A percentile compares a stretch with the other conserved stretches of the same genome.
Evolutionary conservation across 2,888 invertebrate genomes (phyloP).

Genomic region (Axea sp.): DNA sequence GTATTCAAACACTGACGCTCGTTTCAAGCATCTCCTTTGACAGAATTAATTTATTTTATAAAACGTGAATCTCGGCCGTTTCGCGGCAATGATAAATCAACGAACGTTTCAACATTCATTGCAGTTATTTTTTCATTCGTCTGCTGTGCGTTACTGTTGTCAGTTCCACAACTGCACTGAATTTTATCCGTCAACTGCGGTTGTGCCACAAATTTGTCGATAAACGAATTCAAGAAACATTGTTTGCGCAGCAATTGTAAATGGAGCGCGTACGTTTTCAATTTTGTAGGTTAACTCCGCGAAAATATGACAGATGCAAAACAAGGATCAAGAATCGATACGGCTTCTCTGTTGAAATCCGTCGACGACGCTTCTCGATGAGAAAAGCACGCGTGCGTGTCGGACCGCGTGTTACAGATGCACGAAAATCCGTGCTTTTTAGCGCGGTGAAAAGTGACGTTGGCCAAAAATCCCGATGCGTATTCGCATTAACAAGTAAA

Average conservation of each 20-base stretch:
- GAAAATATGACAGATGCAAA: constrained; percentile 12
- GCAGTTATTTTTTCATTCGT: too few relatives aligned
- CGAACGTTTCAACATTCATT: too few relatives aligned
- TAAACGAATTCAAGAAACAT: constrained; percentile 34
- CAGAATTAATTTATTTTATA: too few relatives aligned
- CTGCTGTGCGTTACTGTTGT: too few relatives aligned
- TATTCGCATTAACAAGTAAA: constrained; percentile 3
- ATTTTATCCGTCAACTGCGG: too few relatives aligned
- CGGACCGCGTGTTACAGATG: constrained; percentile 63
- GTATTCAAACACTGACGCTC: too few relatives aligned
- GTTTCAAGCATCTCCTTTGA: too few relatives aligned
- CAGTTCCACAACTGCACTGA: too few relatives aligned
- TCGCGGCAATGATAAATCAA: too few relatives aligned
- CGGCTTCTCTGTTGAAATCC: neutral
- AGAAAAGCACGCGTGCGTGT: constrained; percentile 67
- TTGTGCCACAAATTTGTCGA: too few relatives aligned
- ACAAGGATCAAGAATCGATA: constrained; percentile 9
- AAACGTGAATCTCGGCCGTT: too few relatives aligned
- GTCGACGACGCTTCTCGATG: neutral
- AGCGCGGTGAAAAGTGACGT: constrained; percentile 33
- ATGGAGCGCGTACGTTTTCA: neutral
- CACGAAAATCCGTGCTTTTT: neutral
- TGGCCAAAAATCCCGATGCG: neutral
- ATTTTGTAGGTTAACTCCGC: constrained; percentile 65
- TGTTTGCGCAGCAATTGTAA: constrained; percentile 11